Percentiles rank a stretch among this genome's conserved stretches.
phyloP scores from a whole-genome alignment of 2,797 vertebrate genomes.

The Gouania willdenowi region DNA sequence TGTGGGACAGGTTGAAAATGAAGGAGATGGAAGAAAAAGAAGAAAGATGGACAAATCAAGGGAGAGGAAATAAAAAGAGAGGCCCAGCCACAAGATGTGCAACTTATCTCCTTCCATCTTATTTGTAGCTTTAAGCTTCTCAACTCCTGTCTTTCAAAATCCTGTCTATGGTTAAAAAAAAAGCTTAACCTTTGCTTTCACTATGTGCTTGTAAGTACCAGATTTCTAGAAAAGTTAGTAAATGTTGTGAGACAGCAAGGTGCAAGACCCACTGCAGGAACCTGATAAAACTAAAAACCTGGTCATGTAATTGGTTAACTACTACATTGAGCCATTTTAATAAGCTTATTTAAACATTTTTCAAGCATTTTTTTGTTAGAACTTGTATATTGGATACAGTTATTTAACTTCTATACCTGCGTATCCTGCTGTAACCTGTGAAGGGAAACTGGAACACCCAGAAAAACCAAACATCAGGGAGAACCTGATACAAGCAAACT shows the following conservation, averaged over 20 bases:
- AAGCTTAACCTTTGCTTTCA: slow-evolving; percentile 22
- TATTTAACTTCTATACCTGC: no score
- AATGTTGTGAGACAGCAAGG: not conserved
- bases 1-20: not conserved
- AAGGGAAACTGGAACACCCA: no score
- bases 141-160: slow-evolving; percentile 21
- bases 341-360: not conserved
- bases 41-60: not conserved
- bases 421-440: no score
- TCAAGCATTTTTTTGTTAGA: no score
- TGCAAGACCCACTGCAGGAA: no score
- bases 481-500: no score
- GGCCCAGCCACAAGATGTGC: slow-evolving; percentile 23
- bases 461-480: no score
- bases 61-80: slow-evolving; percentile 2
- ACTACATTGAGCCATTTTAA: not conserved
- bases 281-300: no score
- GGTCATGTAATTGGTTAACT: no score
- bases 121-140: slow-evolving; percentile 8
- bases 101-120: slow-evolving; percentile 14
- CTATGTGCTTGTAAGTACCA: slow-evolving; percentile 14
- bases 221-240: slow-evolving; percentile 8
- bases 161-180: slow-evolving; percentile 22
- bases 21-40: not conserved
- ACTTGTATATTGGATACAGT: no score